Evolutionary conservation across 1,140 invertebrate genomes (phyloP), one percentile per base, ranked within the genome.

Genomic region (Epicauta chinensis): DNA sequence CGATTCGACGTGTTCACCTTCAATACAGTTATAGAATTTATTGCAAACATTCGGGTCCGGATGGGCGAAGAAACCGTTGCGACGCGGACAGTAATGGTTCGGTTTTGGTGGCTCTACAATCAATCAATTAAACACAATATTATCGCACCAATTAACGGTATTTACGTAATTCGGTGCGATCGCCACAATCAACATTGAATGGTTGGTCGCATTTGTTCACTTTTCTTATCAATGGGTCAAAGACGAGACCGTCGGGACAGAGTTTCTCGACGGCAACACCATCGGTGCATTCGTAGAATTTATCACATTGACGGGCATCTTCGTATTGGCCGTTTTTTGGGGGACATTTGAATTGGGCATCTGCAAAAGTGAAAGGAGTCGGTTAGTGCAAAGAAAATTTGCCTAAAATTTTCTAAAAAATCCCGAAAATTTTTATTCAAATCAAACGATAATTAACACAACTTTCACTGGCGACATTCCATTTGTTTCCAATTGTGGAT

Each of bases 201-300:
- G 87, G 84, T 65, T 91, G 87, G 71, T 93, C 90, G 67, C 90
- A 93, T 69, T 91, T 91, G 75, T 91, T 91, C 64, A 87, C 77
- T 72, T 89, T 87, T 55, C 84, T 79, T 72, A 87, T 91, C 47
- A 81, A 65, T 1, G 83, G 86, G 75, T 92, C 88, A 71, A 91
- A 93, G 13, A 91, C 89, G 11, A 92, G 75, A 53, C 89, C 89
- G 67, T 93, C 89, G 3, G 87, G 85, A 65, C 89, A 93, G 1
- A 89, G 74, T 70, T 89, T 89, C 57, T 82, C 80, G 40, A 72
- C 82, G 10, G 84, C 78, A 6, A 78, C 68, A 2, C 87, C 86
- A 55, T 91, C 87, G 0, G 74, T 67, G 64, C 90, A 93, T 29
- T 87, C 77, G 71, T 87, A 91, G 71, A 80, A 93, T 72, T 91